Evolutionary conservation across 2,113 vertebrate genomes (phyloP).

Genomic region (Tringa solitaria): DNA sequence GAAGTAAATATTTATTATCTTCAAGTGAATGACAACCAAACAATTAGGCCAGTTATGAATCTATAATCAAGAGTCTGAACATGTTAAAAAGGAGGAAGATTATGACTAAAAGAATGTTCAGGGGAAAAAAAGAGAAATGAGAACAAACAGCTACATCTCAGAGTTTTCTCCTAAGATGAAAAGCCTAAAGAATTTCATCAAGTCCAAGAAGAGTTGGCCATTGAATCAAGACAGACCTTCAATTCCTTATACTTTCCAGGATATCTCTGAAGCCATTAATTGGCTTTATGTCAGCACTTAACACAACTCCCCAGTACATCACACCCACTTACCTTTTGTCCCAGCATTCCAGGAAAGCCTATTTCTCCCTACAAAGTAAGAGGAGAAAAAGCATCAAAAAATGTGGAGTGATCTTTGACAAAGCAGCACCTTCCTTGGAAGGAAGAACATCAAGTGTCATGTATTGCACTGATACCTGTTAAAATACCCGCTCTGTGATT

Average conservation of each 20-base stretch:
- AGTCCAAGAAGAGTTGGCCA: not conserved
- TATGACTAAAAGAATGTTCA: not conserved
- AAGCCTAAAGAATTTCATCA: not conserved
- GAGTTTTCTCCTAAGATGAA: not conserved
- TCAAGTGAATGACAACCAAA: not conserved
- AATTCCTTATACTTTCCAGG: not conserved
- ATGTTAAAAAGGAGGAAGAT: not conserved
- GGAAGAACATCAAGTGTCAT: not conserved
- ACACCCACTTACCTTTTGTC: conserved; percentile 86
- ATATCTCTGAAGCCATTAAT: not conserved
- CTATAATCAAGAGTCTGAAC: not conserved
- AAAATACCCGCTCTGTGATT: not conserved
- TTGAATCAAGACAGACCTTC: not conserved
- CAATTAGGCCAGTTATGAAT: not conserved
- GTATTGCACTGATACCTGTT: accelerated
- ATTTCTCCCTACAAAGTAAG: conserved; percentile 83
- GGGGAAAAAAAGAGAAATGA: not conserved
- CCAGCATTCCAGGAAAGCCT: conserved; percentile 95
- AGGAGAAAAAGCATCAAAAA: not conserved
- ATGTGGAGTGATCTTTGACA: not conserved
- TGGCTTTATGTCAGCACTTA: not conserved
- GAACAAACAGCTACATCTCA: not conserved
- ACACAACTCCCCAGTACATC: not conserved
- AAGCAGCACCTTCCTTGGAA: not conserved
- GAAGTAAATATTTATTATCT: not conserved